Evolutionary conservation across 2,113 vertebrate genomes (phyloP), one percentile per base, ranked within the genome.

Genomic region (Phaethon lepturus): DNA sequence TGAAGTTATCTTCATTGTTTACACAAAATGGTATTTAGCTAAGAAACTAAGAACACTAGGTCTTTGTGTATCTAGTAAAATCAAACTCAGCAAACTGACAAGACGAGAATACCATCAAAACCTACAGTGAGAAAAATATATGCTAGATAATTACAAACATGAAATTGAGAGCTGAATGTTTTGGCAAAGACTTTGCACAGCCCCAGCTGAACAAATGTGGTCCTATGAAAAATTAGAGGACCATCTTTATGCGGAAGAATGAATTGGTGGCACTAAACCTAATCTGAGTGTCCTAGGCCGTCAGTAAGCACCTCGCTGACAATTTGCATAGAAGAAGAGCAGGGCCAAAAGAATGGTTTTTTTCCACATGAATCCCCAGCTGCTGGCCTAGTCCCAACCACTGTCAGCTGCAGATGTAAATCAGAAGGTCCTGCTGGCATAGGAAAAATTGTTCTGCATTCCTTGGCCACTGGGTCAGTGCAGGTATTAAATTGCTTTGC

Each of bases 41-140:
- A 78, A 22, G 64, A 85, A 67, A 63, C 11, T 42, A 73, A 75
- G 52, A 93, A 88, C 45, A 40, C 11, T 74, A 64, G n/a, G 6
- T 62, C 18, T 69, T 79, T 93, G 50, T 94, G 38, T 77, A 87
- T 71, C 69, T 84, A 50, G 24, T 81, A 45, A 91, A 93, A 74
- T 90, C 50, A 87, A 67, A 73, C 18, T 58, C 35, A 82, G 19
- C 28, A 68, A n/a, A 86, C 13, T 60, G 71, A 35, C 13, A 45
- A 82, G 47, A 75, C 26, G 35, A 62, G 29, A 40, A 56, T 64
- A 15, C 33, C 13, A 31, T 73, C 47, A 74, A 89, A 28, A 24
- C 13, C 67, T 89, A 14, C 23, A 86, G 55, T 40, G 29, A 77
- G 8, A 64, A 64, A 88, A 86, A 63, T 9, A 23, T 75, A 50